phyloP scores from a whole-genome alignment of 2,888 invertebrate species.

The Pemphredon lugubris region DNA sequence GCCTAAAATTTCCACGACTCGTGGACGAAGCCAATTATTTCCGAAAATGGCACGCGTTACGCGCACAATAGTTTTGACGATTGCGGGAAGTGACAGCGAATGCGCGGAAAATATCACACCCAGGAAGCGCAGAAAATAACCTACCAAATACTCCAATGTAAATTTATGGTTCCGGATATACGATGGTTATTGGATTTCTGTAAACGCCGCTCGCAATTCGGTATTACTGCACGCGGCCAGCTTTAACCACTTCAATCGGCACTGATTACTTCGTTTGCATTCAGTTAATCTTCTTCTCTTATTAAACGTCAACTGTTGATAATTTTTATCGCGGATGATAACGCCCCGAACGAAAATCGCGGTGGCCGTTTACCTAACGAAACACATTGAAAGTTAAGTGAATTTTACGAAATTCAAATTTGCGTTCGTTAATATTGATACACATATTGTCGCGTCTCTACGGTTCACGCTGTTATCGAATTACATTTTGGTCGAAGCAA shows the following conservation, averaged over 20 bases:
- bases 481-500: too few species aligned
- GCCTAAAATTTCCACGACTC: neutral
- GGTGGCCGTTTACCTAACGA: too few species aligned
- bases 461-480: too few species aligned
- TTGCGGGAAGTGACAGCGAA: too few species aligned
- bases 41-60: too few species aligned
- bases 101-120: too few species aligned
- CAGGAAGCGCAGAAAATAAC: neutral
- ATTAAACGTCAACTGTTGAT: slow-evolving; percentile 30
- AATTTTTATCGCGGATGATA: slow-evolving; percentile 7
- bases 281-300: slow-evolving; percentile 34
- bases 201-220: slow-evolving; percentile 12
- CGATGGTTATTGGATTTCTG: slow-evolving; percentile 39
- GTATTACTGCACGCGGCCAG: slow-evolving; percentile 11
- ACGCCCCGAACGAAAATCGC: neutral
- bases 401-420: too few species aligned
- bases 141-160: neutral
- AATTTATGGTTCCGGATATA: neutral
- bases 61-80: too few species aligned
- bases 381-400: too few species aligned
- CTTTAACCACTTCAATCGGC: slow-evolving; percentile 36
- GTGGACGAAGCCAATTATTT: too few species aligned
- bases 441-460: too few species aligned
- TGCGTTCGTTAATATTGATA: too few species aligned
- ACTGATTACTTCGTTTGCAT: slow-evolving; percentile 55